These are phyloP conservation scores for Lypha dubia DNA, from an alignment of 2,888 invertebrate species.

Conservation along the genomic window DNA sequence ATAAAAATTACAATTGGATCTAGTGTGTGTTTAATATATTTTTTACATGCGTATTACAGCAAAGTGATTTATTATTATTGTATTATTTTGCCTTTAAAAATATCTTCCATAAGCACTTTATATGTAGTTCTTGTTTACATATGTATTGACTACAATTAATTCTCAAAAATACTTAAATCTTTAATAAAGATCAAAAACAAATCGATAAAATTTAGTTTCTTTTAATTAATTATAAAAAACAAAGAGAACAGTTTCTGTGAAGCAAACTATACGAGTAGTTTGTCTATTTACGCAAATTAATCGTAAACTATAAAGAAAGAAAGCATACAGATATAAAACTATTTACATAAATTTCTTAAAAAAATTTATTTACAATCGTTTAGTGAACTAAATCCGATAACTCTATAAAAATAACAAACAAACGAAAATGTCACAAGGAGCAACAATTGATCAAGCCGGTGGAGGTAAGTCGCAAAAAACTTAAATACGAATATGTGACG, in stretches of 20 bases:
- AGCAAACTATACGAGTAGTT: not conserved
- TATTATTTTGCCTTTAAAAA: not conserved
- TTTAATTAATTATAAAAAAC: not conserved
- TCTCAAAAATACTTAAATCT: not conserved
- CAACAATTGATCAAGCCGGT: slow-evolving; percentile 68
- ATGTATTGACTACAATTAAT: not conserved
- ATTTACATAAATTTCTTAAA: not conserved
- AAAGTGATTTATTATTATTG: not conserved
- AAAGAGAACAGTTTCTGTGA: not conserved
- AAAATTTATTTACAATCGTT: slow-evolving; percentile 2
- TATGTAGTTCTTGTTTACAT: not conserved
- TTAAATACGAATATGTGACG: no score
- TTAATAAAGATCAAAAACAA: not conserved
- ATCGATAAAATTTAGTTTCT: not conserved
- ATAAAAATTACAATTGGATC: not conserved
- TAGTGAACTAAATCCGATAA: slow-evolving; percentile 4
- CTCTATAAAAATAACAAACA: not conserved
- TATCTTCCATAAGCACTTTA: slow-evolving; percentile 6
- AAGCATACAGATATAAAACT: not conserved
- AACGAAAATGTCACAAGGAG: slow-evolving; percentile 71
- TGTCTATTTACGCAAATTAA: not conserved
- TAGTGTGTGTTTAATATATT: not conserved
- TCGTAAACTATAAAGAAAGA: not conserved
- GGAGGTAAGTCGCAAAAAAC: slow-evolving; percentile 61
- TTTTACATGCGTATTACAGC: not conserved